A percentile compares a stretch with the other conserved stretches of the same genome.
These are phyloP conservation scores for Tokudaia tokunoshimensis DNA, from an alignment of 2,797 vertebrate genomes.

Conservation along the genomic window DNA sequence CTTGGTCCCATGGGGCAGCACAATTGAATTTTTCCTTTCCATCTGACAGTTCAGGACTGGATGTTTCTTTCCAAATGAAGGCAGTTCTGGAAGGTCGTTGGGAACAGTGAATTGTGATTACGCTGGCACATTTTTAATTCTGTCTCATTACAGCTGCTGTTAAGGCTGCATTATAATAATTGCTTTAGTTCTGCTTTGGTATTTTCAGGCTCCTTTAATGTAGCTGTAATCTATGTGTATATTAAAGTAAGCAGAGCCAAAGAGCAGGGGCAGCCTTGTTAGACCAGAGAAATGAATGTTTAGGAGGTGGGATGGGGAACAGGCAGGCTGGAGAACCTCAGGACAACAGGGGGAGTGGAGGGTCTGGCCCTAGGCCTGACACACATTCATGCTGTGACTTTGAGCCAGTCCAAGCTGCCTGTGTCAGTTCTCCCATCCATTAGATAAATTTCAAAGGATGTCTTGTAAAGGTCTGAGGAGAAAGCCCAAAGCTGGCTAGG, in stretches of 20 bases:
- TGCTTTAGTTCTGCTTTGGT: conserved; percentile 90
- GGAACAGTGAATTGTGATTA: conserved; percentile 85
- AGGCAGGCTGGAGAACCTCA: not conserved
- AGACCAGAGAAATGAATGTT: conserved; percentile 30
- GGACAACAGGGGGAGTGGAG: not conserved
- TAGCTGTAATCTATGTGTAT: conserved; percentile 85
- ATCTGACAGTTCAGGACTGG: conserved; percentile 78
- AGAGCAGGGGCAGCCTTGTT: conserved; percentile 64
- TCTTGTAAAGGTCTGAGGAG: not conserved
- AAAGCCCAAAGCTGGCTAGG: not conserved
- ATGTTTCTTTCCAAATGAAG: conserved; percentile 82
- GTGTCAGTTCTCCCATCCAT: not conserved
- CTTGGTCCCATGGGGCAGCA: conserved; percentile 54
- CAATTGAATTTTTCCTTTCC: conserved; percentile 77
- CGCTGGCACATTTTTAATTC: conserved; percentile 88
- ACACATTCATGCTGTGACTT: conserved; percentile 3
- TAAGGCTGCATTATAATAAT: conserved; percentile 89
- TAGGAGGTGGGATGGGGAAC: not conserved
- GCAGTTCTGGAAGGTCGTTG: conserved; percentile 85
- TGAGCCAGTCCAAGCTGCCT: conserved; percentile 36
- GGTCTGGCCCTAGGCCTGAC: conserved; percentile 41
- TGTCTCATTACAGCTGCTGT: conserved; percentile 88
- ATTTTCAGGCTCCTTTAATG: conserved; percentile 86
- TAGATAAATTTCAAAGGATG: not conserved
- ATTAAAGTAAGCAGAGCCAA: conserved; percentile 74